A percentile compares a stretch with the other conserved stretches of the same genome.
These are phyloP conservation scores for Nomada fabriciana DNA, from an alignment of 2,888 invertebrate species.

Conservation along the genomic window DNA sequence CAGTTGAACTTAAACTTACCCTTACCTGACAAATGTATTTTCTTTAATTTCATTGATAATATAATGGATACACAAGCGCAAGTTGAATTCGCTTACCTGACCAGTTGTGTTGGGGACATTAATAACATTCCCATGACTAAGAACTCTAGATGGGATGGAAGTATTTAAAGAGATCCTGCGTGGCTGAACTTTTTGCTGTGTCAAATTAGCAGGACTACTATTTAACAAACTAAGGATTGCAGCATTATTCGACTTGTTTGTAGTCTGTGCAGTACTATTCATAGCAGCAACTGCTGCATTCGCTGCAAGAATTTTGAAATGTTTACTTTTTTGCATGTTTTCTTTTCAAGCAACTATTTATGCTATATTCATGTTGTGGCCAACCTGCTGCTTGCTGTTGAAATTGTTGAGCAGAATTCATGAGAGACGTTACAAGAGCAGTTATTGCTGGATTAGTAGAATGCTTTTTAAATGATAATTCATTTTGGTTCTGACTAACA, in stretches of 20 bases:
- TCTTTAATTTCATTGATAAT: background rate
- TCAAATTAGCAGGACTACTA: slow-evolving; percentile 89
- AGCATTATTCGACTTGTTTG: slow-evolving; percentile 87
- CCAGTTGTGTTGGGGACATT: slow-evolving; percentile 83
- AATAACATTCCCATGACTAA: slow-evolving; percentile 82
- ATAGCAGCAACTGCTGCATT: slow-evolving; percentile 82
- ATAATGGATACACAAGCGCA: background rate
- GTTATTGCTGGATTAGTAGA: slow-evolving; percentile 89
- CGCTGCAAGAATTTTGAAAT: slow-evolving; percentile 67
- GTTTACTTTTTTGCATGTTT: background rate
- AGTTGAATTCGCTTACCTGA: slow-evolving; percentile 72
- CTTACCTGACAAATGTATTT: slow-evolving; percentile 74
- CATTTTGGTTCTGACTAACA: slow-evolving; percentile 84
- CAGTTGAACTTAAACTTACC: slow-evolving; percentile 81
- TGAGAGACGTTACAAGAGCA: slow-evolving; percentile 91
- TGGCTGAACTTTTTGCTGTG: slow-evolving; percentile 81
- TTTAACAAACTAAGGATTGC: slow-evolving; percentile 92
- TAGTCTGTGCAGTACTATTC: slow-evolving; percentile 81
- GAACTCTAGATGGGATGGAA: slow-evolving; percentile 80
- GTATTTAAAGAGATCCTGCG: slow-evolving; percentile 82
- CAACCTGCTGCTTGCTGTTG: slow-evolving; percentile 87
- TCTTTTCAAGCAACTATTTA: background rate
- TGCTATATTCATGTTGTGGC: slow-evolving; percentile 74
- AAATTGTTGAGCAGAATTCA: slow-evolving; percentile 93
- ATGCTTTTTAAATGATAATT: slow-evolving; percentile 85